Evolutionary conservation across 2,113 vertebrate species (phyloP), one percentile per base, ranked within the genome.

Genomic region (Nansenia antarctica): DNA sequence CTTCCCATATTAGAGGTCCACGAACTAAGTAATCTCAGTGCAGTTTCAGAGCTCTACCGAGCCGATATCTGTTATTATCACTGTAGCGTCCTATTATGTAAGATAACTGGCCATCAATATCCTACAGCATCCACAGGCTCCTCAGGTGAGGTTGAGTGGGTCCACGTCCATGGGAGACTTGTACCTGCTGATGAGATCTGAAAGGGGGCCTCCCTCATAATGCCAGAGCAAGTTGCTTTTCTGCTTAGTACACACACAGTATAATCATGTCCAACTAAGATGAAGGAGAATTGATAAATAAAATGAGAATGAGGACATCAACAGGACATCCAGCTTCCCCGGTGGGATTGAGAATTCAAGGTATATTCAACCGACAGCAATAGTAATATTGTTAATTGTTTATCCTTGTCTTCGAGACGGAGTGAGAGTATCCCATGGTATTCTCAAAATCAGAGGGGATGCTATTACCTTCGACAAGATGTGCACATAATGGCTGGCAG

Each of bases 231-330:
- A 58, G 62, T 49, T 7, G 15, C 54, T 18, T 42, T 67, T 34
- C 65, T 32, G n/a, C 37, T 54, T 58, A 22, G 45, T 45, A 66
- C 61, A 69, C n/a, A n/a, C n/a, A n/a, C n/a, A n/a, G n/a, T 76
- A 42, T 72, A 80, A 72, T 82, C 65, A 72, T 27, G 71, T 55
- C 67, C 72, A 80, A 76, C 80, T 78, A 70, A 57, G 67, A 65
- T 52, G 37, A 72, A 49, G 68, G 47, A 49, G 53, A 73, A 76
- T 78, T 72, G 35, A 37, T 37, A 11, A 37, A 37, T 37, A 37
- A 11, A 5, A 37, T 37, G 35, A 11, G 35, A 37, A n/a, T n/a
- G 35, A 37, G 35, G 11, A 37, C 11, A 37, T 4, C 11, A 37
- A 37, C 35, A 11, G 5, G n/a, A n/a, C n/a, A 18, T 42, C 39